phyloP scores from a whole-genome alignment of 64 coral and sea anemone species.

The Catalaphyllia jardinei region DNA sequence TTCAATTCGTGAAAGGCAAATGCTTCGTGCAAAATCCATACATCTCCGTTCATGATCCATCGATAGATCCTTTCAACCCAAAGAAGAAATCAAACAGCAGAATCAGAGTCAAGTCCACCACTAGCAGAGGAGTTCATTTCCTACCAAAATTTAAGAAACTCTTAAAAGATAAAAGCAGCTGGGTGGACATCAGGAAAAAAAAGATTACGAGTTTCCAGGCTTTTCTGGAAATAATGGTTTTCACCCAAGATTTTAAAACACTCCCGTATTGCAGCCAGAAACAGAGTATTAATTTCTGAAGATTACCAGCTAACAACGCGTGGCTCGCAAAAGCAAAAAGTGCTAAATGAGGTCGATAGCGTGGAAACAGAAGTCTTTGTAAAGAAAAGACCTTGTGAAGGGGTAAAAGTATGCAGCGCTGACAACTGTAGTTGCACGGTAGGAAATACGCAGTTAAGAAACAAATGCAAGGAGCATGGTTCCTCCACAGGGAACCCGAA shows the following conservation, averaged over 20 bases:
- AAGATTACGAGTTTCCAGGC: not conserved
- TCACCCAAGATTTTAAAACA: too few relatives aligned
- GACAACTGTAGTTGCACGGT: not conserved
- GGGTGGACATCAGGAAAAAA: not conserved
- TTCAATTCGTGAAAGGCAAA: too few relatives aligned
- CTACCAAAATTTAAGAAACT: constrained; percentile 9
- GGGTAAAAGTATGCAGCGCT: constrained; percentile 2
- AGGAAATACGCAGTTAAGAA: too few relatives aligned
- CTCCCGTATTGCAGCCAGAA: too few relatives aligned
- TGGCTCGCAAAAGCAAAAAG: too few relatives aligned
- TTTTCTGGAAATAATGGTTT: too few relatives aligned
- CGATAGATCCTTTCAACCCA: not conserved
- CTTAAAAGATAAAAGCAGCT: not conserved
- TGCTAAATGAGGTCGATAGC: too few relatives aligned
- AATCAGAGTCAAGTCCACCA: not conserved
- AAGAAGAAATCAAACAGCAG: not conserved
- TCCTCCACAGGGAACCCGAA: too few relatives aligned
- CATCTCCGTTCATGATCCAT: not conserved
- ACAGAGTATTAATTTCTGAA: too few relatives aligned
- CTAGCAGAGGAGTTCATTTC: not conserved
- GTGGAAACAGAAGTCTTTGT: not conserved
- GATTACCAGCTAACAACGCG: too few relatives aligned
- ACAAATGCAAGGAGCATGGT: too few relatives aligned
- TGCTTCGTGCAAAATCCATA: too few relatives aligned
- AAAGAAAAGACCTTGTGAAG: constrained; percentile 14